phyloP scores from a whole-genome alignment of 2,888 invertebrate species.

The Dryocosmus kuriphilus region DNA sequence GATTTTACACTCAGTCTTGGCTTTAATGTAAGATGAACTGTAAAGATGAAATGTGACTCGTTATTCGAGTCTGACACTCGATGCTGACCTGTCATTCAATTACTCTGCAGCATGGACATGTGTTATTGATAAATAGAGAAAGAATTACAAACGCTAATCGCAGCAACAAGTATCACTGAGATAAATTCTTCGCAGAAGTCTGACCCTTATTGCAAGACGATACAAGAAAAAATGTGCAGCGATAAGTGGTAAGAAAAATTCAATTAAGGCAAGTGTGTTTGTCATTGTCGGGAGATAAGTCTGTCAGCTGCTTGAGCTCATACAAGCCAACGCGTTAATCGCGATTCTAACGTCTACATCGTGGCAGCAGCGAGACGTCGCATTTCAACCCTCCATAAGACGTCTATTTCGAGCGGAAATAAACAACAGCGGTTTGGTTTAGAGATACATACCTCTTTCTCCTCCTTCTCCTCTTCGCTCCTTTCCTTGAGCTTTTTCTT shows the following conservation, averaged over 20 bases:
- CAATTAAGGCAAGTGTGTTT: slow-evolving; percentile 40
- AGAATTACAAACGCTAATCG: slow-evolving; percentile 11
- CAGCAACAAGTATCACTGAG: neutral
- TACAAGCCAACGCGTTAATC: slow-evolving; percentile 38
- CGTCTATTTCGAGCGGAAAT: slow-evolving; percentile 65
- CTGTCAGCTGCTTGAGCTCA: slow-evolving; percentile 36
- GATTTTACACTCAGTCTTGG: too few relatives aligned
- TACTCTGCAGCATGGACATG: neutral
- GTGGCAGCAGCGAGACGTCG: slow-evolving; percentile 37
- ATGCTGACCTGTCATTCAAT: neutral
- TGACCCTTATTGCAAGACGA: neutral
- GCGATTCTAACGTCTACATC: slow-evolving; percentile 6
- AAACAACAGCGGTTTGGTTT: slow-evolving; percentile 54
- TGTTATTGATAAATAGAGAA: neutral
- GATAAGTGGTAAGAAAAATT: slow-evolving; percentile 38
- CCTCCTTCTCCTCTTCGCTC: slow-evolving; percentile 37
- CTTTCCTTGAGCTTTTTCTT: slow-evolving; percentile 39
- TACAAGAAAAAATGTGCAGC: neutral
- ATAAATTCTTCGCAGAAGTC: neutral
- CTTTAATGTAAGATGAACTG: too few relatives aligned
- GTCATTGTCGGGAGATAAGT: slow-evolving; percentile 40
- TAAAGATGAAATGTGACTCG: too few relatives aligned
- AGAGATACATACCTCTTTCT: slow-evolving; percentile 32
- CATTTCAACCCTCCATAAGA: slow-evolving; percentile 57
- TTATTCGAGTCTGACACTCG: too few relatives aligned